Conservation (phyloP, 1,140 invertebrate genomes). For the Thaumatotibia leucotreta region DNA sequence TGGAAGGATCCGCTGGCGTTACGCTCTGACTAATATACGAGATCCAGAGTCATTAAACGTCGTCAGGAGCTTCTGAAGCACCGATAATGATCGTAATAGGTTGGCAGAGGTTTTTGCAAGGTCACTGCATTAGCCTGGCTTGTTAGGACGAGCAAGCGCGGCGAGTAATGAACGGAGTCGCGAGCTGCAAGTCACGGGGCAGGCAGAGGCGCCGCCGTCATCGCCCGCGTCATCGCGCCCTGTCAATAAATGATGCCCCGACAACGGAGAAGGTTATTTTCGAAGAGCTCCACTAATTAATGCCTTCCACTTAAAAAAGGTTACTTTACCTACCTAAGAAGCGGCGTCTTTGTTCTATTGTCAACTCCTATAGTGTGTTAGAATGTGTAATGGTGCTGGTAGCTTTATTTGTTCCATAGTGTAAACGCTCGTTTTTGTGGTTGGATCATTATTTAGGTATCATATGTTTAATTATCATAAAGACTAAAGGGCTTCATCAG, state of each 20-base stretch:
- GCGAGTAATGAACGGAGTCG: constrained; percentile 50
- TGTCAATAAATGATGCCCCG: constrained; percentile 62
- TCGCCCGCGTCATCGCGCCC: constrained; percentile 43
- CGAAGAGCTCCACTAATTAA: constrained; percentile 70
- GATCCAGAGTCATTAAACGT: constrained; percentile 61
- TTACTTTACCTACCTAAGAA: constrained; percentile 31
- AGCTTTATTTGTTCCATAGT: neutral
- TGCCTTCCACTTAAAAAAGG: constrained; percentile 54
- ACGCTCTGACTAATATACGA: constrained; percentile 16
- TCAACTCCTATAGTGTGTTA: constrained; percentile 13
- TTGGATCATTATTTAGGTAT: neutral
- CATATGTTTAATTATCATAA: neutral
- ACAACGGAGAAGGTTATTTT: constrained; percentile 66
- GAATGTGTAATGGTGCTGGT: neutral
- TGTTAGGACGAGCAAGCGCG: constrained; percentile 49
- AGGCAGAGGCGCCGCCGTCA: constrained; percentile 52
- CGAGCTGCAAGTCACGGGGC: constrained; percentile 63
- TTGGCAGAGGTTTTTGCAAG: constrained; percentile 56
- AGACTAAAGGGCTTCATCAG: neutral
- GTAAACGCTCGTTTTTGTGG: neutral
- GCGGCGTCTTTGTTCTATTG: constrained; percentile 53
- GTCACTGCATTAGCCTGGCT: constrained; percentile 71
- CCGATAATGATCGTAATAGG: constrained; percentile 25
- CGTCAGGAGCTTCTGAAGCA: constrained; percentile 54
- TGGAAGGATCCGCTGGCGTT: constrained; percentile 24